Evolutionary conservation across 1,140 invertebrate genomes (phyloP).

Genomic region (Drosophila tsacasi): DNA sequence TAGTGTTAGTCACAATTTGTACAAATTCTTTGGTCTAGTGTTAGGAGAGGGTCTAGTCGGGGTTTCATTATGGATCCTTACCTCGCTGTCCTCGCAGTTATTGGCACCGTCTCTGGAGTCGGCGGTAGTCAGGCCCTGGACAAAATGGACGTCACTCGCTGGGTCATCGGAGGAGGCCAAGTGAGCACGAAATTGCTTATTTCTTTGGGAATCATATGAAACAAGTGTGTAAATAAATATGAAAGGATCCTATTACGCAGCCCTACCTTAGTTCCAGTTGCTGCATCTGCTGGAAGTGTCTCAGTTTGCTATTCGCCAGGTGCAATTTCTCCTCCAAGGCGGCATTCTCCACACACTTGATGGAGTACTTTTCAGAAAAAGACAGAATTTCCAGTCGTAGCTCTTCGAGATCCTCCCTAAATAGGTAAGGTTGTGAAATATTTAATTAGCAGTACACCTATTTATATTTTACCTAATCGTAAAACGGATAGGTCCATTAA

Average conservation of each 20-base stretch:
- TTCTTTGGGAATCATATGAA: slow-evolving; percentile 84
- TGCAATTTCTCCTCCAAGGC: slow-evolving; percentile 93
- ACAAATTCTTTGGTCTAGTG: slow-evolving; percentile 30
- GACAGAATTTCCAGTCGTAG: slow-evolving; percentile 94
- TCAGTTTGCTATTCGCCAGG: slow-evolving; percentile 90
- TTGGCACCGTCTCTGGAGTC: slow-evolving; percentile 58
- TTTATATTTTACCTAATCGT: too few species aligned
- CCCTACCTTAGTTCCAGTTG: slow-evolving; percentile 90
- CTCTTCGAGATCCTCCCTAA: slow-evolving; percentile 92
- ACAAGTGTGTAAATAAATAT: not conserved
- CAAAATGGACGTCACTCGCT: slow-evolving; percentile 86
- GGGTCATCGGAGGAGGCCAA: slow-evolving; percentile 89
- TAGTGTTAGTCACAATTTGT: slow-evolving; percentile 50
- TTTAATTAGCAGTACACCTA: too few species aligned
- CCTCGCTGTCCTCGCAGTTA: slow-evolving; percentile 80
- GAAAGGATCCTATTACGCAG: too few species aligned
- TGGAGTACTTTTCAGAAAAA: slow-evolving; percentile 95
- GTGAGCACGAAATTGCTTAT: slow-evolving; percentile 91
- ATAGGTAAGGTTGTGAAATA: slow-evolving; percentile 15
- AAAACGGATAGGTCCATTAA: too few species aligned
- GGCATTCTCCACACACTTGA: slow-evolving; percentile 96
- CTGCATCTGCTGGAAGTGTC: slow-evolving; percentile 90
- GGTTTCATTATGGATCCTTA: slow-evolving; percentile 19
- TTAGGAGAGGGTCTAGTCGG: slow-evolving; percentile 32
- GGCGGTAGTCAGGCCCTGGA: slow-evolving; percentile 68